These are phyloP conservation scores for Otis tarda DNA, from an alignment of 2,113 vertebrate species.

Conservation along the genomic window DNA sequence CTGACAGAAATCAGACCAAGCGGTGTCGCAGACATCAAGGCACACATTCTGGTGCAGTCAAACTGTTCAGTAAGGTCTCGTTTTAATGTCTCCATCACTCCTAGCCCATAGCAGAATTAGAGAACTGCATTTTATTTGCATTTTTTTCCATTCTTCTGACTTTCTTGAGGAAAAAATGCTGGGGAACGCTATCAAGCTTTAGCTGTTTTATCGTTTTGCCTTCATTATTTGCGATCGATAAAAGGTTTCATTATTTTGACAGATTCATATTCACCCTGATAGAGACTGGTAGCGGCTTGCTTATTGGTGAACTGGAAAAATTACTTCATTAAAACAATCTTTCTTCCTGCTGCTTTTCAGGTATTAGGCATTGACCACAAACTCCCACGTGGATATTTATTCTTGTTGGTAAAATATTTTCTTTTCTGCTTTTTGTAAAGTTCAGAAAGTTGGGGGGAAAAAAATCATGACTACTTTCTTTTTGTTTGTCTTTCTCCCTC, in stretches of 20 bases:
- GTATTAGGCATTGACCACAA: background rate
- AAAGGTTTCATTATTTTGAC: conserved; percentile 32
- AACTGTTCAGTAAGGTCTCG: background rate
- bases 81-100: background rate
- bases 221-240: background rate
- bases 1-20: background rate
- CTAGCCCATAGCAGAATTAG: background rate
- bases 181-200: background rate
- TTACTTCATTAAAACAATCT: conserved; percentile 7
- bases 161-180: background rate
- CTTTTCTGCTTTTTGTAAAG: background rate
- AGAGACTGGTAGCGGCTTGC: background rate
- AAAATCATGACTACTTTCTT: background rate
- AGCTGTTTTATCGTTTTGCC: background rate
- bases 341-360: background rate
- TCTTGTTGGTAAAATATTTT: background rate
- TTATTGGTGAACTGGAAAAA: conserved; percentile 39
- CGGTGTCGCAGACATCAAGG: background rate
- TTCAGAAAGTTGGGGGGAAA: background rate
- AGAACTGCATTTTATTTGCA: background rate
- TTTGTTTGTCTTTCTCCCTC: background rate
- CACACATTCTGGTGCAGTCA: background rate
- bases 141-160: background rate
- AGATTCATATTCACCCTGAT: background rate
- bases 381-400: conserved; percentile 1